These are phyloP conservation scores for Hirtodrosophila confusa DNA, from an alignment of 2,888 invertebrate genomes.

Conservation along the genomic window DNA sequence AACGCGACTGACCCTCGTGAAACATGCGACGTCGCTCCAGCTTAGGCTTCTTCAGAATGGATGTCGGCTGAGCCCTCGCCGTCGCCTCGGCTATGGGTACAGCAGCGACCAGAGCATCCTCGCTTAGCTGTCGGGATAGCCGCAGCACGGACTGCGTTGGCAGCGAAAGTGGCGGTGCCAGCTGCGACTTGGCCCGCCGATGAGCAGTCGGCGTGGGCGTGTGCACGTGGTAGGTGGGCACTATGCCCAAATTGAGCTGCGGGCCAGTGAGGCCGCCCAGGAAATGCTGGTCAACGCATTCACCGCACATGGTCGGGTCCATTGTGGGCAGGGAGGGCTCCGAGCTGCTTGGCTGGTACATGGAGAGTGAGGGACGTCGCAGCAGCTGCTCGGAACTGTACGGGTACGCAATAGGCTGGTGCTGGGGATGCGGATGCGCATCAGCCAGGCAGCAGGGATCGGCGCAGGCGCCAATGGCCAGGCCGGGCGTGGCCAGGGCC, in stretches of 20 bases:
- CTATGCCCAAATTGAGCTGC: slow-evolving; percentile 76
- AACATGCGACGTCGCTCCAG: slow-evolving; percentile 81
- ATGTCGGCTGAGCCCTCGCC: slow-evolving; percentile 79
- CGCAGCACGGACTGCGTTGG: slow-evolving; percentile 80
- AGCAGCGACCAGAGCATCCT: slow-evolving; percentile 81
- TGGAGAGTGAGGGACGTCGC: slow-evolving; percentile 80
- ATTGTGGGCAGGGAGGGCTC: slow-evolving; percentile 83
- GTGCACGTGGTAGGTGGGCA: slow-evolving; percentile 82
- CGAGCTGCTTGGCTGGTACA: slow-evolving; percentile 81
- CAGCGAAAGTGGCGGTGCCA: slow-evolving; percentile 74
- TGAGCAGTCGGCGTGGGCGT: slow-evolving; percentile 82
- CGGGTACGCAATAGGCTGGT: slow-evolving; percentile 79
- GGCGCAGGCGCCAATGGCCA: slow-evolving; percentile 77
- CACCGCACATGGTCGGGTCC: slow-evolving; percentile 82
- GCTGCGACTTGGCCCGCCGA: slow-evolving; percentile 73
- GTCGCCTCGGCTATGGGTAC: slow-evolving; percentile 81
- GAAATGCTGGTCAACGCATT: slow-evolving; percentile 83
- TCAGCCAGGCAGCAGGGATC: slow-evolving; percentile 81
- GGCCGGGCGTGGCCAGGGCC: slow-evolving; percentile 73
- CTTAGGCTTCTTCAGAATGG: slow-evolving; percentile 82
- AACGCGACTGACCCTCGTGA: slow-evolving; percentile 82
- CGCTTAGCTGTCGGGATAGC: slow-evolving; percentile 80
- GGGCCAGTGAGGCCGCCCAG: slow-evolving; percentile 79
- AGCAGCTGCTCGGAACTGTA: slow-evolving; percentile 74
- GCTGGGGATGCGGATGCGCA: slow-evolving; percentile 82